These are phyloP conservation scores for Acanthosepion pharaonis DNA, from an alignment of 2,888 invertebrate species.

Conservation along the genomic window DNA sequence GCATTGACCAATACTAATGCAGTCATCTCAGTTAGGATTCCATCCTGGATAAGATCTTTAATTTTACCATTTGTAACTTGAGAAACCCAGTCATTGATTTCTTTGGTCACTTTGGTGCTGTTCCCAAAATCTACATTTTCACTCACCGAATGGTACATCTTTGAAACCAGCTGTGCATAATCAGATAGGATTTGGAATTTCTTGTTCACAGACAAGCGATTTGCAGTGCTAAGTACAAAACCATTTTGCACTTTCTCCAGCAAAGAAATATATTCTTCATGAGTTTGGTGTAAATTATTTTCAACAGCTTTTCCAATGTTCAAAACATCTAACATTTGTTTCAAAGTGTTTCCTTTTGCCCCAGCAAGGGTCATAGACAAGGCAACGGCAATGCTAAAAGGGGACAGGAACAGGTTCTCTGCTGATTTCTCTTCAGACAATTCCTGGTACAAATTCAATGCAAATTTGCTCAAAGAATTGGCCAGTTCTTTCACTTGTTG, in stretches of 20 bases:
- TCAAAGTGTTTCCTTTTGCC: constrained; percentile 70
- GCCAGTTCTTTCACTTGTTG: not conserved
- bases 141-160: constrained; percentile 46
- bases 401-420: constrained; percentile 72
- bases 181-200: constrained; percentile 56
- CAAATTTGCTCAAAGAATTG: not conserved
- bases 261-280: constrained; percentile 53
- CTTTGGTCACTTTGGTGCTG: constrained; percentile 70
- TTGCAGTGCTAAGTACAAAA: constrained; percentile 64
- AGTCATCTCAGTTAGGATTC: constrained; percentile 69
- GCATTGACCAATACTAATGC: constrained; percentile 75
- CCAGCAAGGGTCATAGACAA: constrained; percentile 74
- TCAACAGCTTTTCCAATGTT: constrained; percentile 51
- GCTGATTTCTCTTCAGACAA: not conserved
- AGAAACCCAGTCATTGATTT: constrained; percentile 89
- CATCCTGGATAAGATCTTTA: constrained; percentile 81
- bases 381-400: constrained; percentile 73
- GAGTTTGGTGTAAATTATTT: constrained; percentile 52
- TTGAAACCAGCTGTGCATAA: constrained; percentile 52
- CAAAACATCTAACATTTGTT: constrained; percentile 65
- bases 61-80: constrained; percentile 87
- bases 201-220: constrained; percentile 61
- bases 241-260: constrained; percentile 53
- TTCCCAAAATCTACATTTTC: constrained; percentile 68
- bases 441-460: not conserved